Conservation (phyloP, 1,140 invertebrate genomes). For the Psilanteris sp. region DNA sequence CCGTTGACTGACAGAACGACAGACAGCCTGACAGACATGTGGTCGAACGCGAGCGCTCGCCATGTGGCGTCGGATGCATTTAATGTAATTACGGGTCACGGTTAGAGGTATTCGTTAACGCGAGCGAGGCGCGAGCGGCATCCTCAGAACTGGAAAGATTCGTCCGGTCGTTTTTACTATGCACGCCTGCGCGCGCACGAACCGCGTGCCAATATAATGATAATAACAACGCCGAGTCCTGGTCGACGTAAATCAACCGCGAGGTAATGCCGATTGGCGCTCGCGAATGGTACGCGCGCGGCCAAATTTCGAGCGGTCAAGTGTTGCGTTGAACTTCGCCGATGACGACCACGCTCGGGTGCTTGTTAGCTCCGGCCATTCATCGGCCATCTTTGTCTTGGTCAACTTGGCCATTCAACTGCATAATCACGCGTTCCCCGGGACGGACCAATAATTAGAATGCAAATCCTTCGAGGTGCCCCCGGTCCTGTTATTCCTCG, state of each 20-base stretch:
- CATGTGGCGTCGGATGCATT: conserved; percentile 68
- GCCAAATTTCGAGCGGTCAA: no score
- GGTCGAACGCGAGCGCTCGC: conserved; percentile 67
- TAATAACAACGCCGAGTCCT: no score
- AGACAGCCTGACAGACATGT: conserved; percentile 67
- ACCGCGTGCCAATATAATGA: no score
- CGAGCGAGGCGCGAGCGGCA: conserved; percentile 62
- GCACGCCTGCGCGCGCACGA: no score
- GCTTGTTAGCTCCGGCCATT: conserved; percentile 42
- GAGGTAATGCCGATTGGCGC: no score
- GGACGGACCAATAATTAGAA: conserved; percentile 72
- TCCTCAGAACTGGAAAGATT: conserved; percentile 62
- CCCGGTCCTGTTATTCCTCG: no score
- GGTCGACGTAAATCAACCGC: no score
- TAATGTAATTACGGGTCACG: conserved; percentile 73
- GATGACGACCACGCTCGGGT: no score
- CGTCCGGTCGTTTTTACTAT: no score
- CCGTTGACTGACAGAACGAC: conserved; percentile 64
- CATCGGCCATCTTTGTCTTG: conserved; percentile 43
- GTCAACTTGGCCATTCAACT: conserved; percentile 35
- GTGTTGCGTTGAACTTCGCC: no score
- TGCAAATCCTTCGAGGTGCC: conserved; percentile 64
- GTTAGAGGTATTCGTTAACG: conserved; percentile 74
- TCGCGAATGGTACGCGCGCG: no score
- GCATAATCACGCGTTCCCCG: conserved; percentile 61